Base-by-base conservation (phyloP, 2,888 invertebrate genomes). In the Tenthredo livida region DNA sequence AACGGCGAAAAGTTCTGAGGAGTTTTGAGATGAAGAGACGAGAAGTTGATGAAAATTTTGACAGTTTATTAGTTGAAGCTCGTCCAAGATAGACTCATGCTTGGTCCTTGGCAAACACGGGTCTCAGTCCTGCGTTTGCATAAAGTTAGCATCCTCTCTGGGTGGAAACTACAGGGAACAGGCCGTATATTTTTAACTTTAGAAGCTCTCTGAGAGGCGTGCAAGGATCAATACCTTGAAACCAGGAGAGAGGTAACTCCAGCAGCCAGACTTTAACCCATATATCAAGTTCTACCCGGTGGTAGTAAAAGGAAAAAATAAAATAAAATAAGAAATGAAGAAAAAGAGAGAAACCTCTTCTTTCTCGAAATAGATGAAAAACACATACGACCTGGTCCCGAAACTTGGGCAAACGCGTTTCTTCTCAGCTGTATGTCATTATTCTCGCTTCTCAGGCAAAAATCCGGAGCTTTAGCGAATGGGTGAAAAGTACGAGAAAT, bases 131-230 rank as follows among this genome's bases (percentile, higher is more conserved):
- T 61, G 61, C n/a, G n/a, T 61, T 61, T 61, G 61, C 12, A 58
- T n/a, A n/a, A n/a, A 67, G 15, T 15, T 67, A 67, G 67, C 10
- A 21, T n/a, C 25, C 4, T 25, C 61, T 25, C 10, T 61, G 12
- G 70, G 2, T 70, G 17, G n/a, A 37, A 37, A 70, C 70, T 43
- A 73, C 37, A 25, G 21, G 87, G 88, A 47, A 47, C 2, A 88
- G 88, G 89, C 88, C 88, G 90, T 90, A 89, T 92, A 91, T 90
- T 91, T 91, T 91, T 91, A 91, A 90, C 91, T 89, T 90, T 86
- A 89, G 88, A 89, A 89, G 89, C 89, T 89, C 90, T 89, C 90
- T 89, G 88, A 89, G 87, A 87, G 88, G 87, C 87, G 86, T 86
- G 86, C 86, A 58, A 88, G 89, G 90, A 90, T 90, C 90, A 90